These are phyloP conservation scores for Lobophora halterata DNA, from an alignment of 2,888 invertebrate genomes.

Conservation along the genomic window DNA sequence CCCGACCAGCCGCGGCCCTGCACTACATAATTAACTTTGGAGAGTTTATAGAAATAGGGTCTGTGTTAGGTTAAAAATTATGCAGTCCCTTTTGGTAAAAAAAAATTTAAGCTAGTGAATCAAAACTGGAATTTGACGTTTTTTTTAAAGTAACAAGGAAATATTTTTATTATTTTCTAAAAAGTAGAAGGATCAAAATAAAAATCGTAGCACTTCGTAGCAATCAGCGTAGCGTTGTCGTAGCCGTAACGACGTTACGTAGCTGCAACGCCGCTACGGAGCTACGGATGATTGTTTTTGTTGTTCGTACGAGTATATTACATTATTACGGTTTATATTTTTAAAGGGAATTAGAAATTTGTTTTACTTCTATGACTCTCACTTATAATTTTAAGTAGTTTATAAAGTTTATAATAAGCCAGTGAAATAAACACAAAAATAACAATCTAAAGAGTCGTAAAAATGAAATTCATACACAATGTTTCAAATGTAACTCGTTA, in stretches of 20 bases:
- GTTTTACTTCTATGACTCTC: too few relatives aligned
- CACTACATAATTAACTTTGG: conserved; percentile 6
- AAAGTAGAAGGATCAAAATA: not conserved
- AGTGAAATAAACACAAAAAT: too few relatives aligned
- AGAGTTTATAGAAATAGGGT: conserved; percentile 9
- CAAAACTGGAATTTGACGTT: too few relatives aligned
- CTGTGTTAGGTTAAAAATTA: not conserved
- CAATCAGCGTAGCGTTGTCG: conserved; percentile 32
- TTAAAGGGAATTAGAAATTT: too few relatives aligned
- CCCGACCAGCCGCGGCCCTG: conserved; percentile 18
- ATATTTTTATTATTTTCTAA: not conserved
- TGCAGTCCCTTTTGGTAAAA: too few relatives aligned
- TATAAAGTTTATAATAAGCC: too few relatives aligned
- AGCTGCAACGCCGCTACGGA: conserved; percentile 21
- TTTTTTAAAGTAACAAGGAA: too few relatives aligned
- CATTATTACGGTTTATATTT: too few relatives aligned
- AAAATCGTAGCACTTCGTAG: conserved; percentile 31
- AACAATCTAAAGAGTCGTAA: too few relatives aligned
- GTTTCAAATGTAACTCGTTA: conserved; percentile 1
- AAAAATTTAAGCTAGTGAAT: too few relatives aligned
- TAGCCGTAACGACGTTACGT: conserved; percentile 33
- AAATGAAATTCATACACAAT: too few relatives aligned
- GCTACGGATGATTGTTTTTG: conserved; percentile 6
- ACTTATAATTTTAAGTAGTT: too few relatives aligned
- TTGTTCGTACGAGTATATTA: not conserved